A percentile compares a stretch with the other conserved stretches of the same genome.
Conservation (phyloP, 2,113 vertebrate species). For the Bettongia penicillata region DNA sequence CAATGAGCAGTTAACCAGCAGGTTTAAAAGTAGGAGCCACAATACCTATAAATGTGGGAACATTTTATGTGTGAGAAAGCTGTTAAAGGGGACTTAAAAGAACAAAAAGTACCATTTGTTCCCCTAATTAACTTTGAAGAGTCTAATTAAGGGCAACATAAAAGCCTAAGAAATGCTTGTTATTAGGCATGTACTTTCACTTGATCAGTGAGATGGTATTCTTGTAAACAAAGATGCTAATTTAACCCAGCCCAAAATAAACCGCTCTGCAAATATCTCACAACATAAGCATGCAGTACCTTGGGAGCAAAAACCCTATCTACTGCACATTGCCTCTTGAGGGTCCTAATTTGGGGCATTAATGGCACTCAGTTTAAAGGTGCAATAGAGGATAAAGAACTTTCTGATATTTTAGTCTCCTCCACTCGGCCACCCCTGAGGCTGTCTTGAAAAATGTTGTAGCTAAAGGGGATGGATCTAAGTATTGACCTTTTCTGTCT, state of each 20-base stretch:
- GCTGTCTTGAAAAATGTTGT: background rate
- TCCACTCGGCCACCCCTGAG: slow-evolving; percentile 6
- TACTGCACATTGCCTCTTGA: slow-evolving; percentile 58
- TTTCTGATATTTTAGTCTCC: slow-evolving; percentile 5
- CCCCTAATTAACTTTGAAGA: slow-evolving; percentile 84
- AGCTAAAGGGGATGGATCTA: background rate
- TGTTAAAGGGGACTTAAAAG: slow-evolving; percentile 83
- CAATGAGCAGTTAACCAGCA: slow-evolving; percentile 66
- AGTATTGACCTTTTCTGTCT: slow-evolving; percentile 41
- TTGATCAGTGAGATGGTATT: slow-evolving; percentile 80
- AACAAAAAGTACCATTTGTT: slow-evolving; percentile 85
- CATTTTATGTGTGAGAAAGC: slow-evolving; percentile 81
- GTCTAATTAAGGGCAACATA: slow-evolving; percentile 84
- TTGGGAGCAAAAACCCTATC: slow-evolving; percentile 70
- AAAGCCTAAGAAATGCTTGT: slow-evolving; percentile 81
- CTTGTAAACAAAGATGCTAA: slow-evolving; percentile 84
- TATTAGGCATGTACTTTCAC: slow-evolving; percentile 80
- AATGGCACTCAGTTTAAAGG: slow-evolving; percentile 53
- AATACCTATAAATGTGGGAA: slow-evolving; percentile 80
- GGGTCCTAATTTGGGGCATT: slow-evolving; percentile 70
- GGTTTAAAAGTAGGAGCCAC: slow-evolving; percentile 61
- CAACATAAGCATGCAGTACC: slow-evolving; percentile 70
- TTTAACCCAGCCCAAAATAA: slow-evolving; percentile 81
- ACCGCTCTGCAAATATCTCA: slow-evolving; percentile 78
- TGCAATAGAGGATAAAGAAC: slow-evolving; percentile 39